Evolutionary conservation across 1,140 invertebrate genomes (phyloP).

Genomic region (Babylonia areolata): DNA sequence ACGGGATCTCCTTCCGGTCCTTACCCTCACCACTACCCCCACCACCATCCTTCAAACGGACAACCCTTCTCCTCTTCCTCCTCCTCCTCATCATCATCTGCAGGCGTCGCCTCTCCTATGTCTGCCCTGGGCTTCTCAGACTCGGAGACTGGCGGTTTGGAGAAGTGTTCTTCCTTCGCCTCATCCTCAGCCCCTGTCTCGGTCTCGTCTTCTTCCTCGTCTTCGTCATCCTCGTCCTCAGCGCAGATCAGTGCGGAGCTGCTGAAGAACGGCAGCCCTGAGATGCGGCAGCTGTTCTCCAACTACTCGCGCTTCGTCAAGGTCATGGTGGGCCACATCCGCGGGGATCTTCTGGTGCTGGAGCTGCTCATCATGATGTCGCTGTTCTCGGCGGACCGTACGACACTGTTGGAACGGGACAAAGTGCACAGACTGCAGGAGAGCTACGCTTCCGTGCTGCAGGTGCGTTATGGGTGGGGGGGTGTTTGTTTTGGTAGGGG

Average conservation of each 20-base stretch:
- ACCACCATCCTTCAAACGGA: too few relatives aligned
- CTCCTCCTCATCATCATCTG: too few relatives aligned
- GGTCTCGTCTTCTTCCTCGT: too few relatives aligned
- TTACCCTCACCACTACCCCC: too few relatives aligned
- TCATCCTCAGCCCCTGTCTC: too few relatives aligned
- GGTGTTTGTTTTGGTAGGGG: too few relatives aligned
- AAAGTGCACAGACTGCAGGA: constrained; percentile 64
- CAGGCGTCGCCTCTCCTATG: too few relatives aligned
- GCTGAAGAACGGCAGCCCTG: constrained; percentile 58
- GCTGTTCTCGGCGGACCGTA: constrained; percentile 64
- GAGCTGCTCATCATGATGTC: constrained; percentile 69
- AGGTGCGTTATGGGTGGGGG: neutral
- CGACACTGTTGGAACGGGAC: constrained; percentile 48
- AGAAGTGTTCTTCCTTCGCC: too few relatives aligned
- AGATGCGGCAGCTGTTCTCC: constrained; percentile 62
- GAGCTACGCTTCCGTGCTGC: constrained; percentile 55
- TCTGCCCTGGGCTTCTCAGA: too few relatives aligned
- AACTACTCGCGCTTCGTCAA: constrained; percentile 69
- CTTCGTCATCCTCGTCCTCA: neutral
- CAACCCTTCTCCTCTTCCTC: too few relatives aligned
- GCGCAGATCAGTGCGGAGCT: constrained; percentile 58
- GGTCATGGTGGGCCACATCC: constrained; percentile 63
- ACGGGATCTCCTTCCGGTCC: too few relatives aligned
- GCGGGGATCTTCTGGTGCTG: constrained; percentile 64
- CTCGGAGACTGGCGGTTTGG: too few relatives aligned